Evolutionary conservation across 2,797 vertebrate genomes (phyloP), one percentile per base, ranked within the genome.

Genomic region (Syngnathus acus): DNA sequence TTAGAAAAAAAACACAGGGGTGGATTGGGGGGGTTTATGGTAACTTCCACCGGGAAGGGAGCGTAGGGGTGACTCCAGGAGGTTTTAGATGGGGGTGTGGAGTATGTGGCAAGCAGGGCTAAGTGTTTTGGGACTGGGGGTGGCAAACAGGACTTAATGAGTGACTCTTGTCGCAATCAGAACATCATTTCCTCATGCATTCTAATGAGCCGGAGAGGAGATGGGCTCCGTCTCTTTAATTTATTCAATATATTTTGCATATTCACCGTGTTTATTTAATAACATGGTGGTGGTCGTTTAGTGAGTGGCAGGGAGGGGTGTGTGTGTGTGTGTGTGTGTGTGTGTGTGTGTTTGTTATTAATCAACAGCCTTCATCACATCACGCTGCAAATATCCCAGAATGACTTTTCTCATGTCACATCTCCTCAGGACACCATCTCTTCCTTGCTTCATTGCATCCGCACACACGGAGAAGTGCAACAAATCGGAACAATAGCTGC

Each of bases 221-320:
- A 86, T 84, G 76, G 63, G 64, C 64, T 82, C 77, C 78, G 70
- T 63, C 66, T 59, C 82, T 85, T 62, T 89, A 88, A 89, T 88
- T 88, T 89, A 89, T 89, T 87, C 88, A 84, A 86, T 87, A 85
- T 88, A 87, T 89, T 87, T 87, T 86, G 84, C 88, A 80, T 84
- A 83, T 88, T 88, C 84, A 79, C 78, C 80, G 81, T 86, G 87
- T 89, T 89, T 87, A 87, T 87, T 88, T 88, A 87, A 89, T 88
- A 89, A 88, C 84, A 83, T 23, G 40, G 60, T 21, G 5, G 13
- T 57, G 13, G 54, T 57, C 14, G 23, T 6, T 43, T 43, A 43
- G 42, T 43, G 42, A 43, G 9, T 3, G 42, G 42, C 10, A 54
- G 21, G 11, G 53, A 55, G 53, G 60, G 40, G 0, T 13, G 16